Conservation (phyloP, 2,888 invertebrate species). For the Thecophora atra region DNA sequence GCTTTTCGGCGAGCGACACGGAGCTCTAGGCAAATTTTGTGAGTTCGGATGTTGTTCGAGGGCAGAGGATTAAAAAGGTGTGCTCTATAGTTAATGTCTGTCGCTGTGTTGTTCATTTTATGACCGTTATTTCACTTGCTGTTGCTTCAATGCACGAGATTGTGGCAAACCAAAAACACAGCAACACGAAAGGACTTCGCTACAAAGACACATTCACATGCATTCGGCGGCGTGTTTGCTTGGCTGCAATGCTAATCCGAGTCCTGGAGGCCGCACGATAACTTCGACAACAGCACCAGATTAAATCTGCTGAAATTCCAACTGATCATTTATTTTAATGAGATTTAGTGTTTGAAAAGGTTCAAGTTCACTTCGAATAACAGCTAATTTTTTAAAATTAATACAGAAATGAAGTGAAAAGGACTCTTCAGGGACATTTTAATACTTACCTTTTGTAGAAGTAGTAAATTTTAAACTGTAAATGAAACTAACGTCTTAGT, state of each 20-base stretch:
- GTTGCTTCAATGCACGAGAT: neutral
- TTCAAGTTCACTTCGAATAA: too few species aligned
- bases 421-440: too few species aligned
- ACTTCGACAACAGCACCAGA: slow-evolving; percentile 41
- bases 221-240: neutral
- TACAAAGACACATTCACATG: neutral
- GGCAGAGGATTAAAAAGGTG: neutral
- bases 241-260: slow-evolving; percentile 23
- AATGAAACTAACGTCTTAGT: slow-evolving; percentile 19
- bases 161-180: neutral
- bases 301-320: slow-evolving; percentile 36
- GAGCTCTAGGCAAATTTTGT: neutral
- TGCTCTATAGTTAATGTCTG: neutral
- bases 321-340: slow-evolving; percentile 62
- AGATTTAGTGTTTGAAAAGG: slow-evolving; percentile 55
- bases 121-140: slow-evolving; percentile 1
- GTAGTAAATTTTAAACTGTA: neutral
- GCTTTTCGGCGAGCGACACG: neutral
- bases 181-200: neutral
- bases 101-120: slow-evolving; percentile 10
- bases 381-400: too few species aligned
- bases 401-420: too few species aligned
- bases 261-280: slow-evolving; percentile 27
- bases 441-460: neutral
- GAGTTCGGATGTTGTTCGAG: slow-evolving; percentile 13